These are phyloP conservation scores for Therioaphis trifolii DNA, from an alignment of 2,888 invertebrate genomes.

Conservation along the genomic window DNA sequence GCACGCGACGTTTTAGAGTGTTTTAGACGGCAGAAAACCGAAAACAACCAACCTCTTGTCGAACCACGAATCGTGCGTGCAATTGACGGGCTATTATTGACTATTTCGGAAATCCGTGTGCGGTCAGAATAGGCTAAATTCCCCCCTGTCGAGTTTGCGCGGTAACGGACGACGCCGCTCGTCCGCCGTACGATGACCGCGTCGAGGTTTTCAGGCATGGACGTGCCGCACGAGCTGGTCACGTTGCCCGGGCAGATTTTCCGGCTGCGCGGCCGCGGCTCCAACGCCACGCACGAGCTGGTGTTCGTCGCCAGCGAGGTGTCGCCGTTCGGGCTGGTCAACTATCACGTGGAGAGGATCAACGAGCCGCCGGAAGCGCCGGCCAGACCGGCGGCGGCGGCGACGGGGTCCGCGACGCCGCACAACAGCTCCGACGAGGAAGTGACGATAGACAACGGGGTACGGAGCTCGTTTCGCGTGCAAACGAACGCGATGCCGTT, in stretches of 20 bases:
- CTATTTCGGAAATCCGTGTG: no score
- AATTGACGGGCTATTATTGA: no score
- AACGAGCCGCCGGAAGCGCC: slow-evolving; percentile 31
- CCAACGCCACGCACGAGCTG: slow-evolving; percentile 68
- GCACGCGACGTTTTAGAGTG: no score
- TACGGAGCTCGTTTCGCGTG: no score
- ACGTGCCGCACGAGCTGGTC: slow-evolving; percentile 67
- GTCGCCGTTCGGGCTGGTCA: slow-evolving; percentile 67
- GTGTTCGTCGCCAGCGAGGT: slow-evolving; percentile 68
- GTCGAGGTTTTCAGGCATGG: slow-evolving; percentile 65
- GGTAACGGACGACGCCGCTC: neutral
- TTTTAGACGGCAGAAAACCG: no score
- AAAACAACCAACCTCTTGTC: no score
- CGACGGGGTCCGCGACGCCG: no score
- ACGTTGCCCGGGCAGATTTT: slow-evolving; percentile 68
- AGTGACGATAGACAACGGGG: slow-evolving; percentile 65
- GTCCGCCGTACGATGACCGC: neutral
- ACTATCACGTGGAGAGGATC: slow-evolving; percentile 65
- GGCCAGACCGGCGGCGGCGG: slow-evolving; percentile 25
- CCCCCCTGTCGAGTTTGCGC: no score
- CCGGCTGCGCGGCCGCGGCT: slow-evolving; percentile 68
- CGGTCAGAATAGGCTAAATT: no score
- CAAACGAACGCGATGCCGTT: no score
- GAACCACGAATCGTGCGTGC: no score
- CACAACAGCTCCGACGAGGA: slow-evolving; percentile 59